These are phyloP conservation scores for Bombus polaris DNA, from an alignment of 1,140 invertebrate genomes.

Conservation along the genomic window DNA sequence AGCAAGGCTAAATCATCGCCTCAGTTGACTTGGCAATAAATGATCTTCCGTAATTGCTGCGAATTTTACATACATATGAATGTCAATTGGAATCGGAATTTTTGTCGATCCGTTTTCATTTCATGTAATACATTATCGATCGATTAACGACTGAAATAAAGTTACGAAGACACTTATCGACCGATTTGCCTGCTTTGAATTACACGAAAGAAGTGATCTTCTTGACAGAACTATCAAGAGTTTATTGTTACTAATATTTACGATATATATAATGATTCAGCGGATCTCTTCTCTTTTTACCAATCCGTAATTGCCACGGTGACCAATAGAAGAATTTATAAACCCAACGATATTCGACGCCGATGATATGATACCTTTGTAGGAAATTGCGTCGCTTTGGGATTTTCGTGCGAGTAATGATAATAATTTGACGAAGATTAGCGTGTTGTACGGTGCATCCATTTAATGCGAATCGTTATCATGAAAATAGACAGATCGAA, in stretches of 20 bases:
- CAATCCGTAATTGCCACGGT: neutral
- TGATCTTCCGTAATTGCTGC: constrained; percentile 14
- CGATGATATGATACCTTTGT: neutral
- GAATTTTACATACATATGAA: neutral
- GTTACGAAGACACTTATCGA: neutral
- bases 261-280: neutral
- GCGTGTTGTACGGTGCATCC: neutral
- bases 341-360: neutral
- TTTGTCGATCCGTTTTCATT: neutral
- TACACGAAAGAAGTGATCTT: neutral
- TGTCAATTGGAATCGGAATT: constrained; percentile 2
- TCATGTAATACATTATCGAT: neutral
- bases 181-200: neutral
- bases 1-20: constrained; percentile 47
- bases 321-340: neutral
- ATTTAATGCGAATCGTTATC: neutral
- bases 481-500: neutral
- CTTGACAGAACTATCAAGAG: neutral
- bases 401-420: neutral
- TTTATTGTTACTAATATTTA: neutral
- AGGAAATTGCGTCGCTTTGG: neutral
- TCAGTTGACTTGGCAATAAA: no score
- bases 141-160: neutral
- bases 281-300: neutral
- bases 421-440: constrained; percentile 3